Evolutionary conservation across 2,888 invertebrate genomes (phyloP), one percentile per base, ranked within the genome.

Genomic region (Cryptocheilus praepositus): DNA sequence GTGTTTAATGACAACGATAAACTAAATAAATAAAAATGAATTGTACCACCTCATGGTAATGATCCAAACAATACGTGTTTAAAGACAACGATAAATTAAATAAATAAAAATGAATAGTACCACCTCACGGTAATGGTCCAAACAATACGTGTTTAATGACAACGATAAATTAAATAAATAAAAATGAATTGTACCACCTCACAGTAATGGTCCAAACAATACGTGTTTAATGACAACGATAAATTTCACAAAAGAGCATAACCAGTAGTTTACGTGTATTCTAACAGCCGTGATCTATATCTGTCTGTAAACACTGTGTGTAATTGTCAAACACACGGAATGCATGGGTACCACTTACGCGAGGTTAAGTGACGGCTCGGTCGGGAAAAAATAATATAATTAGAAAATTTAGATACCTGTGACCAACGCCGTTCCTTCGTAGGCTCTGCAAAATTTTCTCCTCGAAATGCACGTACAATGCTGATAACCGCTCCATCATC

Each of bases 361-460:
- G 59, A 81, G 82, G 83, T 84, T 84, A 83, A 60, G 71, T 71
- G 56, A 46, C 18, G 43, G 59, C 51, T n/a, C 57, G 21, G 36
- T 19, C 44, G 45, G 54, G 57, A 46, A 43, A 36, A 51, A 45
- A 8, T 25, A 63, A 51, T 71, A 63, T 64, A 55, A 25, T 11
- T n/a, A 51, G 8, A 36, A 18, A 64, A 71, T 55, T 44, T 55
- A 79, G 81, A 58, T 77, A 87, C 87, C 87, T 82, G 73, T 84
- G 83, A 68, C 76, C 73, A 68, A 87, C 79, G 15, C 76, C 80
- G 58, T 79, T 86, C 44, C 65, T 70, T 51, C 80, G 73, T 55
- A 87, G 66, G 52, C 76, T 83, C 45, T 66, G 71, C 43, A 86
- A 69, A 71, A 87, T 82, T 62, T 70, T 83, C 46, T 79, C 61